These are phyloP conservation scores for Cataglyphis altisquamis DNA, from an alignment of 2,888 invertebrate species.

Conservation along the genomic window DNA sequence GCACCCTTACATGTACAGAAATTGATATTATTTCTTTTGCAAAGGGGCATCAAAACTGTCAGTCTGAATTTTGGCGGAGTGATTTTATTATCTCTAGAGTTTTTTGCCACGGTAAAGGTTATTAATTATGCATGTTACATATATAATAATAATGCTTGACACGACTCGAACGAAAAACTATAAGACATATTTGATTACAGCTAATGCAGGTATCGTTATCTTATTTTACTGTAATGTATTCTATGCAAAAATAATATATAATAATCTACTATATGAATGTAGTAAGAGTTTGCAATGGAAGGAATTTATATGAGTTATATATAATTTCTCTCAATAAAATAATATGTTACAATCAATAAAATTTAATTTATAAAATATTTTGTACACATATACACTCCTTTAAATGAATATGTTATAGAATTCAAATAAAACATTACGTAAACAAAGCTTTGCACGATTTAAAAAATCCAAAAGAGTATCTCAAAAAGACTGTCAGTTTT, in stretches of 20 bases:
- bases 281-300: too few species aligned
- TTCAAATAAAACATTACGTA: too few species aligned
- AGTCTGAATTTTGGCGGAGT: background rate
- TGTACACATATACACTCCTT: too few species aligned
- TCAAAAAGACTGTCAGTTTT: background rate
- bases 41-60: background rate
- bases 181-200: background rate
- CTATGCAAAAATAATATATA: background rate
- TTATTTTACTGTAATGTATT: background rate
- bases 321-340: too few species aligned
- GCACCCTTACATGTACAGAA: background rate
- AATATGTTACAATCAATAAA: too few species aligned
- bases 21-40: constrained; percentile 17
- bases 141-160: too few species aligned
- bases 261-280: too few species aligned
- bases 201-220: background rate
- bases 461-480: background rate
- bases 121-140: background rate
- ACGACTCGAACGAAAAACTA: too few species aligned
- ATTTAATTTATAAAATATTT: too few species aligned
- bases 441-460: background rate
- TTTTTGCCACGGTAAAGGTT: constrained; percentile 6
- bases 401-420: too few species aligned
- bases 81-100: background rate
- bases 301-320: too few species aligned